These are phyloP conservation scores for Xiphorhynchus elegans DNA, from an alignment of 2,113 vertebrate species.

Conservation along the genomic window DNA sequence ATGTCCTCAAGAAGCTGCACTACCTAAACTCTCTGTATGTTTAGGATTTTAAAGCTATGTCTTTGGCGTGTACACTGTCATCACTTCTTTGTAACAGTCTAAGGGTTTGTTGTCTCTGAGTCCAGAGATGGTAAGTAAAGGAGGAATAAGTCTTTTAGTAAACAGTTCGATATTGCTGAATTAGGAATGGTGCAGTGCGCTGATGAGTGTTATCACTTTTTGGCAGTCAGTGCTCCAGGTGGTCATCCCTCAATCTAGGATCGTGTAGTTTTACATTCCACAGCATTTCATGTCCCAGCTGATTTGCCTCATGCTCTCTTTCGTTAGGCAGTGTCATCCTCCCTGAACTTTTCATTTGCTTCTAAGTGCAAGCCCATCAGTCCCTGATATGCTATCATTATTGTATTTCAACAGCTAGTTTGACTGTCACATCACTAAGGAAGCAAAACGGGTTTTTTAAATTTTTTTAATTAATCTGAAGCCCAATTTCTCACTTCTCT, in stretches of 20 bases:
- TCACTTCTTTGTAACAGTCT: neutral
- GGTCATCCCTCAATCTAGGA: neutral
- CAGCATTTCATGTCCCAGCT: neutral
- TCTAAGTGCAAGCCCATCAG: fast-evolving
- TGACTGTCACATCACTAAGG: neutral
- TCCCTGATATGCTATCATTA: neutral
- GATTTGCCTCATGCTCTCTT: neutral
- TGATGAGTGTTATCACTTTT: neutral
- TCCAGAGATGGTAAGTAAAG: neutral
- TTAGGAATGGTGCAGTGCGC: neutral
- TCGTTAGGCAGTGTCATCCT: neutral
- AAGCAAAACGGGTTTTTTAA: neutral
- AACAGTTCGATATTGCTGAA: neutral
- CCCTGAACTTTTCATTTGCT: neutral
- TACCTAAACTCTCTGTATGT: neutral
- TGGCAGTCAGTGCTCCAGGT: neutral
- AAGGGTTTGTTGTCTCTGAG: neutral
- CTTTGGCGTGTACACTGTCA: neutral
- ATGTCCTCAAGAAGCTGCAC: neutral
- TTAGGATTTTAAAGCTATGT: neutral
- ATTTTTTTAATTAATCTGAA: neutral
- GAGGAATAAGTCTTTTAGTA: neutral
- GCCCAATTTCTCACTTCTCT: neutral
- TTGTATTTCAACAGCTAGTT: neutral
- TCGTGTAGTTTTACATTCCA: neutral